phyloP scores from a whole-genome alignment of 2,888 invertebrate species.

The Drosophila mimica region DNA sequence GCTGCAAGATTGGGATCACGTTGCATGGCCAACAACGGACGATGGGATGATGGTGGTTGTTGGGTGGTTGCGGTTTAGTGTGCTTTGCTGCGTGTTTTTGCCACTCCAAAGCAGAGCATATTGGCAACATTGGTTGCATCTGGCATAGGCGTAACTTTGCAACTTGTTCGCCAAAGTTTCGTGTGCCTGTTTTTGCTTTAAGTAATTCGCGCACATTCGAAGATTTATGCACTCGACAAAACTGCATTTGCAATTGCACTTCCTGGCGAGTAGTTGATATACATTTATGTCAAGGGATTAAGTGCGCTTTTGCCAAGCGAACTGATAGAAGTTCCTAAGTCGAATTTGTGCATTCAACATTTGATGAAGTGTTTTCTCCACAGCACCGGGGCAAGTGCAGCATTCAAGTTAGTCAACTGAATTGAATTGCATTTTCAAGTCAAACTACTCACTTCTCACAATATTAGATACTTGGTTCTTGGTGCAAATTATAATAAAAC shows the following conservation, averaged over 20 bases:
- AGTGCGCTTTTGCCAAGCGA: constrained; percentile 36
- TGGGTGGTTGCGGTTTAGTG: constrained; percentile 16
- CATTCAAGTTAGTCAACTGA: constrained; percentile 3
- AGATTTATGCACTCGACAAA: constrained; percentile 69
- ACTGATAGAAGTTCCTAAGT: constrained; percentile 22
- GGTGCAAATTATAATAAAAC: background rate
- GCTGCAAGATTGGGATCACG: constrained; percentile 28
- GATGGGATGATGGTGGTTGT: background rate
- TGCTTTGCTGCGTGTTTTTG: constrained; percentile 22
- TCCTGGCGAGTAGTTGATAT: constrained; percentile 52
- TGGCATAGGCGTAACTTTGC: constrained; percentile 69
- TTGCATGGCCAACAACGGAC: constrained; percentile 4
- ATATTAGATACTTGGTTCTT: background rate
- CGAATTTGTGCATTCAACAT: constrained; percentile 23
- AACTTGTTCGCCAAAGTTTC: constrained; percentile 56
- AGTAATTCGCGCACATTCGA: constrained; percentile 71
- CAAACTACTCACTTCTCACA: background rate
- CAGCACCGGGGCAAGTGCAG: background rate
- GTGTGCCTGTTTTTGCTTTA: constrained; percentile 55
- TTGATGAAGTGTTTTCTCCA: constrained; percentile 19
- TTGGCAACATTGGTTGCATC: constrained; percentile 75
- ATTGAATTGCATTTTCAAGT: background rate
- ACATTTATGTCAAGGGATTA: constrained; percentile 64
- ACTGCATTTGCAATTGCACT: constrained; percentile 41
- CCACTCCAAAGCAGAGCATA: constrained; percentile 39